A percentile compares a stretch with the other conserved stretches of the same genome.
Conservation (phyloP, 1,140 invertebrate genomes). For the Cheumatopsyche charites region DNA sequence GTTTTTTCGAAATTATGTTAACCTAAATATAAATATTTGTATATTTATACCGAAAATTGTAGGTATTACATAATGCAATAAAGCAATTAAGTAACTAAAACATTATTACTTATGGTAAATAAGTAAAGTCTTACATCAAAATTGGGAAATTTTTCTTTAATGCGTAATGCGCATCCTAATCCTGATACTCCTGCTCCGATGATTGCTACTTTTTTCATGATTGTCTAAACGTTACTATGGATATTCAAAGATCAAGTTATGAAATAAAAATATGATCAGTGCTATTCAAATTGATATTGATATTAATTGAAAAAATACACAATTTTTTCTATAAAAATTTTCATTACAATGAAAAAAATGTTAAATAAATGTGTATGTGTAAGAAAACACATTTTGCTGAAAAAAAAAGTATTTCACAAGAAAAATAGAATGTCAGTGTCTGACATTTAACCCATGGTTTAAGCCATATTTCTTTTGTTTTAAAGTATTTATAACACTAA, state of each 20-base stretch:
- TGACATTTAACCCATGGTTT: too few species aligned
- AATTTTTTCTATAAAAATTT: too few species aligned
- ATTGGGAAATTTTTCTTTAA: conserved; percentile 48
- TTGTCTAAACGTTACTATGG: background rate
- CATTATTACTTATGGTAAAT: too few species aligned
- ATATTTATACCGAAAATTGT: background rate
- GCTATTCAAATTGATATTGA: background rate
- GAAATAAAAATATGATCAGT: too few species aligned
- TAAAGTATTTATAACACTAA: too few species aligned
- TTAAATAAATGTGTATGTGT: too few species aligned
- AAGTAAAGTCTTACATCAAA: conserved; percentile 42
- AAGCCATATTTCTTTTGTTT: too few species aligned
- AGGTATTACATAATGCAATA: background rate
- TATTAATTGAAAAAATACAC: background rate
- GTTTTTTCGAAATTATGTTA: conserved; percentile 68
- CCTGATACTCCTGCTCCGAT: conserved; percentile 52
- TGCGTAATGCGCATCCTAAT: conserved; percentile 53
- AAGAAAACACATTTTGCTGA: too few species aligned
- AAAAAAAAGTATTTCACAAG: too few species aligned
- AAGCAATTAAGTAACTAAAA: background rate
- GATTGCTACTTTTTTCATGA: conserved; percentile 38
- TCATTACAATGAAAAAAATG: too few species aligned
- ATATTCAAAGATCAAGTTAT: too few species aligned
- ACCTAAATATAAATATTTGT: conserved; percentile 57
- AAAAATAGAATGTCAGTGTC: too few species aligned